Base-by-base conservation (phyloP, 35 echinoderm and acorn worm genomes). In the Hemicentrotus pulcherrimus region DNA sequence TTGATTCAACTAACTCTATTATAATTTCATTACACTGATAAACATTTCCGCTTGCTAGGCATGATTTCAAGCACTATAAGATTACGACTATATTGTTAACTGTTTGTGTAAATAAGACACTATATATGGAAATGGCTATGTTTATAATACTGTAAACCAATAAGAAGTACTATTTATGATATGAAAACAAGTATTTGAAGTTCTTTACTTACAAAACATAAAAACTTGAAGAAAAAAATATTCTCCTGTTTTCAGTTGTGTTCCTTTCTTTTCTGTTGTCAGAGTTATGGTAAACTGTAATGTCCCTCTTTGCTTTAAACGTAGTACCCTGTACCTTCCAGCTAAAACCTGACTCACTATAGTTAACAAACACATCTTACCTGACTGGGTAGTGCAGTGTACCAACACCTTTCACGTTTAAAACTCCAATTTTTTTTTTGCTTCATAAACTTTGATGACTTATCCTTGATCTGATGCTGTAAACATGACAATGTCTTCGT, bases 91-190 rank as follows among this genome's bases (percentile, higher is more conserved):
- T n/a, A n/a, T 2, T 78, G 28, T 78, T 6, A 78, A 78, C 65
- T 55, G 22, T 78, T 41, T 90, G 65, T 90, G 88, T 90, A 90
- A 45, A 90, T 90, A 90, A 47, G 18, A 90, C 32, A 90, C 9
- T 90, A 45, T 41, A 41, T 90, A 90, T 90, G 88, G 45, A 46
- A 90, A 45, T 90, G 88, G 15, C 46, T 47, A 46, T 90, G 88
- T 90, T 90, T 47, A 90, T 47, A 45, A 90, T 45, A 15, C 10
- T 90, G 45, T 33, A 33, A 90, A 90, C 32, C 88, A 90, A 24
- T 93, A 93, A 47, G 91, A 93, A 93, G 91, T 93, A 93, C 91
- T 93, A 93, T 93, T 93, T 93, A 93, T 93, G 91, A 93, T 93
- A 93, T 90, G 32, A 90, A 90, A 93, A 93, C 91, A 58, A 93